Base-by-base conservation (phyloP, 2,797 vertebrate species). In the Petrocephalus sullivani region DNA sequence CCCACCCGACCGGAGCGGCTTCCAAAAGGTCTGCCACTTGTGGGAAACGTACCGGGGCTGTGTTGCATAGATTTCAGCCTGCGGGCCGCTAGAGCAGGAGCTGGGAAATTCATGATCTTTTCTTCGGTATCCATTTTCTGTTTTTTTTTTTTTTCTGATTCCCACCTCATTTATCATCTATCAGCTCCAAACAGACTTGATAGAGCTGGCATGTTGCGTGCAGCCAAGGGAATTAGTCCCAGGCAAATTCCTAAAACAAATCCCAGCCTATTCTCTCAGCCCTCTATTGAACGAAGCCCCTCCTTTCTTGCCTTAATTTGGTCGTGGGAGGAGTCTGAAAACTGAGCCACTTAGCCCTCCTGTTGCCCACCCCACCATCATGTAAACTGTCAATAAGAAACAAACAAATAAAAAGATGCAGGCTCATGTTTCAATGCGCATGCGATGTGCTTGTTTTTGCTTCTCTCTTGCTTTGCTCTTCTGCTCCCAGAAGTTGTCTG, bases 231-330 rank as follows among this genome's bases (percentile, higher is more conserved):
- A 71, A 37, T 12, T 6, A 37, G 64, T 71, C 64, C 64, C 64
- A 71, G 64, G 64, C 64, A 71, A 71, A 71, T 71, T 71, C 64
- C 64, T 71, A 71, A 33, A 71, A 71, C 64, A n/a, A 46, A 49
- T 78, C 75, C 75, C 75, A 78, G 37, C 41, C 41, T 19, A 49
- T 78, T 49, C 19, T 78, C 41, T 49, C 41, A 46, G 46, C 37
- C 8, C 75, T 78, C 37, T 78, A 16, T 37, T 49, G 75, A 78
- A 49, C 41, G 8, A 78, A 78, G 75, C 41, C 75, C 75, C 75
- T 78, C 75, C 75, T 78, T 78, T 21, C 37, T 78, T 28, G 6
- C 28, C 64, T 71, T 28, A 71, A 28, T 37, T 28, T 37, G 64
- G 64, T 4, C 2, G 75, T 78, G 41, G 75, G 75, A 78, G 41